These are phyloP conservation scores for Ovis aries DNA, from an alignment of 2,113 vertebrate species.

Conservation along the genomic window ARS-UI_Ramb_v3.0 NC_056063.1:38299001-38299500, in stretches of 20 bases:
- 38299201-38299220: background rate
- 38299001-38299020: no score
- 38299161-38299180: no score
- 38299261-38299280: background rate
- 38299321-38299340: background rate
- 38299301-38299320: background rate
- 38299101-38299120: no score
- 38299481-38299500: background rate
- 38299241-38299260: background rate
- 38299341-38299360: background rate
- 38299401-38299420: background rate
- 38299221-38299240: background rate
- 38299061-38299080: no score
- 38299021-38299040: no score
- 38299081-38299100: no score
- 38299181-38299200: no score
- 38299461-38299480: background rate
- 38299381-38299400: background rate
- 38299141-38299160: no score
- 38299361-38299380: background rate
- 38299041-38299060: no score
- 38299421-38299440: background rate
- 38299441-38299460: background rate
- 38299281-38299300: background rate
- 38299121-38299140: no score